A percentile compares a stretch with the other conserved stretches of the same genome.
Conservation (phyloP, 2,113 vertebrate genomes). For the Trogon melanurus region DNA sequence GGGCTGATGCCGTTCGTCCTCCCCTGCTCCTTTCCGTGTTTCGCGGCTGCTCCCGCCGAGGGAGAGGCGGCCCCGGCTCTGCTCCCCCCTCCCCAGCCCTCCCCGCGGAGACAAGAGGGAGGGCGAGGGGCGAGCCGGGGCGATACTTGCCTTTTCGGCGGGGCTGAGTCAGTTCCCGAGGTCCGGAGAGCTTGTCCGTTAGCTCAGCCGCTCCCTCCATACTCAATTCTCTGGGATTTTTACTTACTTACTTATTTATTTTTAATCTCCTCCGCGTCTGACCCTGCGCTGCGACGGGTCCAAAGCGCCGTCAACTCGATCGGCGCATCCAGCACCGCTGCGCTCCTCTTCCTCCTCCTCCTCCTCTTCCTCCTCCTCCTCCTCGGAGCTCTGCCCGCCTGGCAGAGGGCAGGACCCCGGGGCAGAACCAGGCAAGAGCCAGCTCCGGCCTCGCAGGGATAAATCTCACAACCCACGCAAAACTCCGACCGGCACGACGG, state of each 20-base stretch:
- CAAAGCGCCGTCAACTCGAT: too few species aligned
- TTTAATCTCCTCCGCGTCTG: too few species aligned
- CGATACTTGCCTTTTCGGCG: not conserved
- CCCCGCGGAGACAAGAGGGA: not conserved
- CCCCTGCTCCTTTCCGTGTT: too few species aligned
- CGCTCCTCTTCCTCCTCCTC: too few species aligned
- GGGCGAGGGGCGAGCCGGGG: too few species aligned
- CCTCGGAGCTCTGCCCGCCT: too few species aligned
- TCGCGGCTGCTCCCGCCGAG: not conserved
- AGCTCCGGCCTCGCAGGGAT: fast-evolving
- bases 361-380: too few species aligned
- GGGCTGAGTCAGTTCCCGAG: not conserved
- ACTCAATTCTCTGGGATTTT: not conserved
- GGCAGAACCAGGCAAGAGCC: not conserved
- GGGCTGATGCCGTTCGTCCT: too few species aligned
- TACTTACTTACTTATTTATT: too few species aligned
- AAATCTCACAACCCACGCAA: fast-evolving
- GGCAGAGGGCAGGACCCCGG: too few species aligned
- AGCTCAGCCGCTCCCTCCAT: not conserved
- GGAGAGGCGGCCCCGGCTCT: not conserved
- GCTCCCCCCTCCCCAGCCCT: not conserved
- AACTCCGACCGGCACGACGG: not conserved
- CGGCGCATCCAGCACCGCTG: too few species aligned
- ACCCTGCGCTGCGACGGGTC: too few species aligned
- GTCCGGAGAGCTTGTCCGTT: not conserved